A percentile compares a stretch with the other conserved stretches of the same genome.
Conservation (phyloP, 1,140 invertebrate species). For the Monochamus saltuarius region DNA sequence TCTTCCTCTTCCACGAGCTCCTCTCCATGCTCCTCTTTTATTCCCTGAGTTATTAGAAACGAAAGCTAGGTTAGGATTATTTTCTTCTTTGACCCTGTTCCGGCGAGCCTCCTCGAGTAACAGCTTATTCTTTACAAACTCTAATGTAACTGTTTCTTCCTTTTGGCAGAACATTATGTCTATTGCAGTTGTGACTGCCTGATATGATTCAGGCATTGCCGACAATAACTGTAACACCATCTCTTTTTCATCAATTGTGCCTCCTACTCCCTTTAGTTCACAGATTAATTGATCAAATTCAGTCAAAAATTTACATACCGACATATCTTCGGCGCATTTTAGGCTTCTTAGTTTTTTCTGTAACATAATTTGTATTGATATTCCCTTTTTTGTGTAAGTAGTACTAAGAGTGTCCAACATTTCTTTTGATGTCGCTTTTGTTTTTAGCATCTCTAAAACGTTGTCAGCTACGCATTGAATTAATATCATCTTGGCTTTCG, state of each 20-base stretch:
- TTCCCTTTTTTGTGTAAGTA: not conserved
- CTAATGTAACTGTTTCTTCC: not conserved
- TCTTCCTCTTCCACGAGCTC: too few relatives aligned
- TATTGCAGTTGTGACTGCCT: not conserved
- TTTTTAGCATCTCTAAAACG: conserved; percentile 6
- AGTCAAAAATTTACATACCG: not conserved
- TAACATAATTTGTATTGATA: not conserved
- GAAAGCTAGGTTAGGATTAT: too few relatives aligned
- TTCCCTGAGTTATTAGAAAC: too few relatives aligned
- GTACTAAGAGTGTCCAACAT: not conserved
- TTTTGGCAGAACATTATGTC: not conserved
- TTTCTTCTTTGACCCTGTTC: too few relatives aligned
- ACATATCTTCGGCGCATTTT: not conserved
- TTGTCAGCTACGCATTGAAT: too few relatives aligned
- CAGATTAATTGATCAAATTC: not conserved
- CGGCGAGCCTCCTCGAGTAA: not conserved
- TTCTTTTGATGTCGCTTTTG: conserved; percentile 6
- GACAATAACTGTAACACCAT: not conserved
- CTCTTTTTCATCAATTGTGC: not conserved
- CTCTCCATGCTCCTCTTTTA: too few relatives aligned
- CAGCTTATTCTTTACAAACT: conserved; percentile 1
- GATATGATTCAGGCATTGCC: conserved; percentile 2
- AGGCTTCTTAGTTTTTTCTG: not conserved
- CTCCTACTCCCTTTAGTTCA: not conserved
- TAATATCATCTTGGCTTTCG: too few relatives aligned